A percentile compares a stretch with the other conserved stretches of the same genome.
These are phyloP conservation scores for Exephanes ischioxanthus DNA, from an alignment of 2,888 invertebrate species.

Conservation along the genomic window DNA sequence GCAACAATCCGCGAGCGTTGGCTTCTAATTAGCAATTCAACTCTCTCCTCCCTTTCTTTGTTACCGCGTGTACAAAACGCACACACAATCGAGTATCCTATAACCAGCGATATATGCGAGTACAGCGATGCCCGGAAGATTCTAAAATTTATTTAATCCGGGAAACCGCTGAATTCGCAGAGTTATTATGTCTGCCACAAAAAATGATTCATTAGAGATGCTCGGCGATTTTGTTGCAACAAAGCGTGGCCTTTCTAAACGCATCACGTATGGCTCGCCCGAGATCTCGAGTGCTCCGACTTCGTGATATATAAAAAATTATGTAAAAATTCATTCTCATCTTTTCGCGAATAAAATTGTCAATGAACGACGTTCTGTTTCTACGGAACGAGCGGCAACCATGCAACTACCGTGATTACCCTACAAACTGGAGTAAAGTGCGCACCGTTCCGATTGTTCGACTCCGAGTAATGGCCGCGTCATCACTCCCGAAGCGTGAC, in stretches of 20 bases:
- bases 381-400: slow-evolving; percentile 16
- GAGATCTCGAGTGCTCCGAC: not conserved
- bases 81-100: slow-evolving; percentile 33
- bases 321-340: not conserved
- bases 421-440: slow-evolving; percentile 33
- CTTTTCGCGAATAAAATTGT: slow-evolving; percentile 29
- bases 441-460: slow-evolving; percentile 62
- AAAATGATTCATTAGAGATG: slow-evolving; percentile 3
- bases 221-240: slow-evolving; percentile 35
- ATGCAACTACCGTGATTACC: slow-evolving; percentile 29
- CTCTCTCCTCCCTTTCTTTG: slow-evolving; percentile 68
- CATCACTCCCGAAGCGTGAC: slow-evolving; percentile 65
- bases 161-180: slow-evolving; percentile 18
- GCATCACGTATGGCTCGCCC: not conserved
- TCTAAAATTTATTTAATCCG: slow-evolving; percentile 17
- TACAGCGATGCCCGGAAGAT: slow-evolving; percentile 11
- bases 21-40: slow-evolving; percentile 68
- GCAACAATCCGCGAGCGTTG: slow-evolving; percentile 66
- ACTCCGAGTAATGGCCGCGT: slow-evolving; percentile 60
- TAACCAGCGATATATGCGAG: not conserved
- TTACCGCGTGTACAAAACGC: slow-evolving; percentile 61
- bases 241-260: slow-evolving; percentile 38
- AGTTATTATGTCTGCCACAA: slow-evolving; percentile 6
- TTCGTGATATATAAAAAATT: slow-evolving; percentile 4
- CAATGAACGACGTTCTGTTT: slow-evolving; percentile 51